These are phyloP conservation scores for Plecturocebus donacophilus DNA, from an alignment of 2,113 vertebrate genomes.

Conservation along the genomic window DNA sequence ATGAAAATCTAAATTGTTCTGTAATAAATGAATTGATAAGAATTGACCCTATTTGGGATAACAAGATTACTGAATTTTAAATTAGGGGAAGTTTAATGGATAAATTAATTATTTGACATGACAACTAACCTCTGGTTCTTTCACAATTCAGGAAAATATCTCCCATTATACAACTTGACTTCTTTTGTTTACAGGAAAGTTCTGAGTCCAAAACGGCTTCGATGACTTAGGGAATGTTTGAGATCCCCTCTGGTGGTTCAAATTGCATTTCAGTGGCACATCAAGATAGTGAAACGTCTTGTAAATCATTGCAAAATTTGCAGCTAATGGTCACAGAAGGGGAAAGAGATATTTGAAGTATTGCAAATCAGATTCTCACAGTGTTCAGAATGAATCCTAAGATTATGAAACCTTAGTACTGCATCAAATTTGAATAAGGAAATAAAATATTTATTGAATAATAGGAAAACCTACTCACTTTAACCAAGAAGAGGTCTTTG, in stretches of 20 bases:
- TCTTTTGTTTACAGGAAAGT: not conserved
- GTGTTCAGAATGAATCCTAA: conserved; percentile 34
- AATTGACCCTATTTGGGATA: not conserved
- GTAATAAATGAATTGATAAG: not conserved
- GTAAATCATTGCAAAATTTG: conserved; percentile 44
- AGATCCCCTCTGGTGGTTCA: not conserved
- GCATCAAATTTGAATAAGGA: conserved; percentile 3
- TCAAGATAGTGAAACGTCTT: conserved; percentile 17
- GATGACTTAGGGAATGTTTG: not conserved
- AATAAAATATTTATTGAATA: conserved; percentile 11
- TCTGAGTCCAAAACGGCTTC: not conserved
- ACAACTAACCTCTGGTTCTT: not conserved
- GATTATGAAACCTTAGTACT: not conserved
- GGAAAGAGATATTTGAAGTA: not conserved
- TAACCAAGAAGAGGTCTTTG: not conserved
- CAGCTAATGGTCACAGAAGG: conserved; percentile 37
- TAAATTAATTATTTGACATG: conserved; percentile 21
- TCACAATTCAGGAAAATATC: not conserved
- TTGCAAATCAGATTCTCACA: conserved; percentile 40
- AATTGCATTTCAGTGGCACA: not conserved
- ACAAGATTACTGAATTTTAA: conserved; percentile 17
- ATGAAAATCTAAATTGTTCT: not conserved
- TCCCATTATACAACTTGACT: not conserved
- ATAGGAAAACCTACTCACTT: not conserved
- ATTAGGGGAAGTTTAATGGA: not conserved